A percentile compares a stretch with the other conserved stretches of the same genome.
These are phyloP conservation scores for Drosophila parabipectinata DNA, from an alignment of 1,140 invertebrate genomes.

Conservation along the genomic window DNA sequence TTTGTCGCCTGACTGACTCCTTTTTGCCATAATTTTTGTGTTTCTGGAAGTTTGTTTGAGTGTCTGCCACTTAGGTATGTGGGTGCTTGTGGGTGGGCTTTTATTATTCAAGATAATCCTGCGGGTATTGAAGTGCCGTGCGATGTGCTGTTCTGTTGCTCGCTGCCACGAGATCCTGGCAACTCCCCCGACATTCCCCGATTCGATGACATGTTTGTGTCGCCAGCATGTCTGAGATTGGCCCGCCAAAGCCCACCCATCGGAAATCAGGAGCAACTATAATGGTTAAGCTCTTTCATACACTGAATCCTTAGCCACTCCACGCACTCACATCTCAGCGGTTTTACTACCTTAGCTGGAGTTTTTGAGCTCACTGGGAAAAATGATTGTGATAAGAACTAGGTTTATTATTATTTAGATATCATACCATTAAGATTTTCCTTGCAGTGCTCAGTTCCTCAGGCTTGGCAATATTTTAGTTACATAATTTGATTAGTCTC, in stretches of 20 bases:
- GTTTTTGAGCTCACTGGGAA: neutral
- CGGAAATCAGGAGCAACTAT: slow-evolving; percentile 47
- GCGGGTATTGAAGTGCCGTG: slow-evolving; percentile 67
- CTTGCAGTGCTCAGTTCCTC: slow-evolving; percentile 1
- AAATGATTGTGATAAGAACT: slow-evolving; percentile 25
- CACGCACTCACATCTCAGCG: slow-evolving; percentile 1
- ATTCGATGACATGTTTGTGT: slow-evolving; percentile 79
- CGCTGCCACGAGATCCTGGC: slow-evolving; percentile 33
- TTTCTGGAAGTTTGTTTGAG: neutral
- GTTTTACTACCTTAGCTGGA: neutral
- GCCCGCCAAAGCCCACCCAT: slow-evolving; percentile 9
- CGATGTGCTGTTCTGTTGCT: slow-evolving; percentile 39
- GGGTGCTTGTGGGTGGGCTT: slow-evolving; percentile 27
- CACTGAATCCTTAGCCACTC: slow-evolving; percentile 11
- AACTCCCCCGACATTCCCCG: slow-evolving; percentile 16
- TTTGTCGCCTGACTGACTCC: neutral
- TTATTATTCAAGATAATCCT: slow-evolving; percentile 80
- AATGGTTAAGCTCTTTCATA: slow-evolving; percentile 37
- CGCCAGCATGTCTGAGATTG: slow-evolving; percentile 74
- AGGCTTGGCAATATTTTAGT: slow-evolving; percentile 40
- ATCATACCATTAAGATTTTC: neutral
- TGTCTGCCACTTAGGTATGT: slow-evolving; percentile 5
- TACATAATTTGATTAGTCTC: slow-evolving; percentile 77
- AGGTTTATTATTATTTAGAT: slow-evolving; percentile 11
- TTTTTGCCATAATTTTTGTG: neutral